Evolutionary conservation across 2,797 vertebrate species (phyloP).

Genomic region (Numenius phaeopus): DNA sequence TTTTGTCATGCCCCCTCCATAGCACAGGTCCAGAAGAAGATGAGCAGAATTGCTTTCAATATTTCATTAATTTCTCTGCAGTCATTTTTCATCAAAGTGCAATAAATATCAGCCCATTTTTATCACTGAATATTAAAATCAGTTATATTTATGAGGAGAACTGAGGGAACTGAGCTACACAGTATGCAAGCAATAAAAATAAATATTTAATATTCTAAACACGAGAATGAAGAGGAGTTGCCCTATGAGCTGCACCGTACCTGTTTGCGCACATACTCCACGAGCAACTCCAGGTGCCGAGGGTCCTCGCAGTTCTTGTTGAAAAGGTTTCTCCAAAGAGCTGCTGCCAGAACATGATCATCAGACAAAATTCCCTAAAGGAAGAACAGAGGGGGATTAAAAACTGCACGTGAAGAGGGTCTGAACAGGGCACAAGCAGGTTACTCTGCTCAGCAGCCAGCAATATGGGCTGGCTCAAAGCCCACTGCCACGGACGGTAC

Average conservation of each 20-base stretch:
- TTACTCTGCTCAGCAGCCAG: background rate
- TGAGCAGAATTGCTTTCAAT: background rate
- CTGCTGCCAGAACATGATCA: slow-evolving; percentile 90
- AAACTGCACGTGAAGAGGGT: background rate
- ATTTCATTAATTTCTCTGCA: background rate
- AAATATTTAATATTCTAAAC: background rate
- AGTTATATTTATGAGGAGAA: background rate
- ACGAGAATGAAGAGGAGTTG: background rate
- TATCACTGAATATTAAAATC: background rate
- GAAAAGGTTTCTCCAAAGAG: slow-evolving; percentile 96
- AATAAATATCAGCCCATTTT: background rate
- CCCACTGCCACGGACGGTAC: background rate
- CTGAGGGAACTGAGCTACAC: background rate
- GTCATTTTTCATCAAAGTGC: background rate
- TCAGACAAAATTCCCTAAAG: slow-evolving; percentile 92
- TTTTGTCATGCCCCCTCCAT: background rate
- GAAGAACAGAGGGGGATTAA: background rate
- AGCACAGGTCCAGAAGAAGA: background rate
- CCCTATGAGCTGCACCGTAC: slow-evolving; percentile 45
- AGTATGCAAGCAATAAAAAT: background rate
- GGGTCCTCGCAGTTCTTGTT: slow-evolving; percentile 92
- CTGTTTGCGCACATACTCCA: slow-evolving; percentile 97
- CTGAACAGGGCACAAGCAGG: background rate
- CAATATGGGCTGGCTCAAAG: background rate
- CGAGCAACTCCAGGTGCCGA: slow-evolving; percentile 89